These are phyloP conservation scores for Apamea sordens DNA, from an alignment of 2,888 invertebrate species.

Conservation along the genomic window DNA sequence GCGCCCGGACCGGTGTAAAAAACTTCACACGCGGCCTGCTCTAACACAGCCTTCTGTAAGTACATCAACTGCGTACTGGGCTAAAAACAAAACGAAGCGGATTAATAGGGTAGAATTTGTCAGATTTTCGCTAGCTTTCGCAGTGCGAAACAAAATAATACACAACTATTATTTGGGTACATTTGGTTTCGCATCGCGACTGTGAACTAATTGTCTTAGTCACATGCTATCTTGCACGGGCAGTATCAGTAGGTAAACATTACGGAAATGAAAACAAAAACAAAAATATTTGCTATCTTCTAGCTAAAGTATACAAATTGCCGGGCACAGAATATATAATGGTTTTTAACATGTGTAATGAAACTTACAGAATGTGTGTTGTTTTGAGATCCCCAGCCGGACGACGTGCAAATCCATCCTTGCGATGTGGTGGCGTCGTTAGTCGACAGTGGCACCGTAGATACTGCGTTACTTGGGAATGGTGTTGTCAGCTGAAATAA, in stretches of 20 bases:
- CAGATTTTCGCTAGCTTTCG: not conserved
- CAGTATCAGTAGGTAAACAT: not conserved
- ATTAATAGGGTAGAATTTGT: not conserved
- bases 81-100: not conserved
- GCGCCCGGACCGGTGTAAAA: not conserved
- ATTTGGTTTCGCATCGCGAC: not conserved
- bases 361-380: slow-evolving; percentile 24
- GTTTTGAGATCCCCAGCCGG: slow-evolving; percentile 33
- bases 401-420: not conserved
- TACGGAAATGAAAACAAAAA: not conserved
- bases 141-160: not conserved
- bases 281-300: not conserved
- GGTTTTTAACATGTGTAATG: not conserved
- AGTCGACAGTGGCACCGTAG: not conserved
- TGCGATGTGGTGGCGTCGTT: not conserved
- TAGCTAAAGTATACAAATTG: no score
- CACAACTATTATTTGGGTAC: not conserved
- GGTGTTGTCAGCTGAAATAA: slow-evolving; percentile 12
- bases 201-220: not conserved
- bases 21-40: fast-evolving
- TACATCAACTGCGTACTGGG: slow-evolving; percentile 5
- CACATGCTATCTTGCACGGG: not conserved
- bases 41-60: not conserved
- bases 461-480: slow-evolving; percentile 13
- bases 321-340: no score